These are phyloP conservation scores for Lepetodrilus schrolli DNA, from an alignment of 2,888 invertebrate genomes.

Conservation along the genomic window DNA sequence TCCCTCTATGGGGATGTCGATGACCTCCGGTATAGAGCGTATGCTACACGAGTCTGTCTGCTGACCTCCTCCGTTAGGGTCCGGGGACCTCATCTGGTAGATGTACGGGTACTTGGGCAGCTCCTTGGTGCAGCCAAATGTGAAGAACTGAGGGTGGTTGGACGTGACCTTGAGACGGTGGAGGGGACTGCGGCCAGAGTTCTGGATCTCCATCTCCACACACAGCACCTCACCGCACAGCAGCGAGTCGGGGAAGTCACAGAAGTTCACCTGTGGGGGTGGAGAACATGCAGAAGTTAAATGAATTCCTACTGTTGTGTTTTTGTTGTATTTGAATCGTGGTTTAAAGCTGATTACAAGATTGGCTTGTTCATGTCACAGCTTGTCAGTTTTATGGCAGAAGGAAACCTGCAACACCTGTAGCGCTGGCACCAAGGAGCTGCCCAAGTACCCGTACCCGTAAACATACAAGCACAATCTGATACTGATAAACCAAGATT, in stretches of 20 bases:
- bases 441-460: constrained; percentile 58
- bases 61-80: constrained; percentile 25
- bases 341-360: no score
- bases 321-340: no score
- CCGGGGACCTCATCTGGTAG: constrained; percentile 49
- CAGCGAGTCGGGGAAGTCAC: constrained; percentile 81
- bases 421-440: constrained; percentile 54
- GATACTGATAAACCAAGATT: no score
- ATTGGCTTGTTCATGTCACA: no score
- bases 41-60: constrained; percentile 36
- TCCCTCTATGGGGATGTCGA: constrained; percentile 61
- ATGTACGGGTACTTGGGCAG: constrained; percentile 60
- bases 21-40: constrained; percentile 51
- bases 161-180: constrained; percentile 79
- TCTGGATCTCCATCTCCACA: constrained; percentile 82
- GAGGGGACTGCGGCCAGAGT: constrained; percentile 79
- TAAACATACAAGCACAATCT: no score
- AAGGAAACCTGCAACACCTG: no score
- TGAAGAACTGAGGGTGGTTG: constrained; percentile 82
- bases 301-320: no score
- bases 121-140: constrained; percentile 75
- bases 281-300: no score
- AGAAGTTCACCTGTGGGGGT: constrained; percentile 83
- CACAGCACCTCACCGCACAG: constrained; percentile 85
- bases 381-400: no score